A percentile compares a stretch with the other conserved stretches of the same genome.
phyloP scores from a whole-genome alignment of 2,888 invertebrate genomes.

The Morpho helenor region DNA sequence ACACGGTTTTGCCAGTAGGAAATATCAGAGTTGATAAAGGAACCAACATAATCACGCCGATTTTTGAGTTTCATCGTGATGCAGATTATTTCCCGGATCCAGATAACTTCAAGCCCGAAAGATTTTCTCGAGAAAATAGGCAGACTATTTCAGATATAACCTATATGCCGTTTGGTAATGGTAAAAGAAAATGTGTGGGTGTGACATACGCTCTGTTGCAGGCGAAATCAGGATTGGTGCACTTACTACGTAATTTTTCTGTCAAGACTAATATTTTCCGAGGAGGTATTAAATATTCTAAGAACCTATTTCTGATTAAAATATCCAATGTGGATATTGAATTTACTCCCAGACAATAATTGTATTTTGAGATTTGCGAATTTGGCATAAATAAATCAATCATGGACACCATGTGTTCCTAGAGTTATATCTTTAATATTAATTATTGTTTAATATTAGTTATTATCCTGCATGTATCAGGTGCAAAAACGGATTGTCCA shows the following conservation, averaged over 20 bases:
- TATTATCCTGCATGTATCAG: no score
- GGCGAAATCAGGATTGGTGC: conserved; percentile 32
- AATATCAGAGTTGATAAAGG: conserved; percentile 50
- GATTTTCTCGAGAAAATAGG: conserved; percentile 40
- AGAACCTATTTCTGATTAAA: conserved; percentile 41
- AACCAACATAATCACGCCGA: conserved; percentile 43
- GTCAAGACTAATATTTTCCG: conserved; percentile 22
- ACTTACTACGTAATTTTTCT: conserved; percentile 27
- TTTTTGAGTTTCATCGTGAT: conserved; percentile 58
- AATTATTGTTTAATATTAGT: no score
- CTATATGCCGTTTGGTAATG: conserved; percentile 67
- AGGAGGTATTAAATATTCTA: conserved; percentile 27
- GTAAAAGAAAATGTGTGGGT: conserved; percentile 64
- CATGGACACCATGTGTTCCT: no score
- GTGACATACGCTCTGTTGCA: conserved; percentile 47
- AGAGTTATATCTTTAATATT: no score
- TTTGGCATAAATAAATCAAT: no score
- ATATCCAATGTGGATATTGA: conserved; percentile 40
- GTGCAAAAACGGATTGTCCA: no score
- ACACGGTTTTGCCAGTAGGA: conserved; percentile 49
- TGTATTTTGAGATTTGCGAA: no score
- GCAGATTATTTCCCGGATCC: conserved; percentile 62
- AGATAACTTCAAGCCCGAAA: conserved; percentile 59
- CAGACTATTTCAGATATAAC: conserved; percentile 37
- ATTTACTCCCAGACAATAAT: conserved; percentile 21